phyloP scores from a whole-genome alignment of 2,888 invertebrate species.

The Lasioglossum calceatum region DNA sequence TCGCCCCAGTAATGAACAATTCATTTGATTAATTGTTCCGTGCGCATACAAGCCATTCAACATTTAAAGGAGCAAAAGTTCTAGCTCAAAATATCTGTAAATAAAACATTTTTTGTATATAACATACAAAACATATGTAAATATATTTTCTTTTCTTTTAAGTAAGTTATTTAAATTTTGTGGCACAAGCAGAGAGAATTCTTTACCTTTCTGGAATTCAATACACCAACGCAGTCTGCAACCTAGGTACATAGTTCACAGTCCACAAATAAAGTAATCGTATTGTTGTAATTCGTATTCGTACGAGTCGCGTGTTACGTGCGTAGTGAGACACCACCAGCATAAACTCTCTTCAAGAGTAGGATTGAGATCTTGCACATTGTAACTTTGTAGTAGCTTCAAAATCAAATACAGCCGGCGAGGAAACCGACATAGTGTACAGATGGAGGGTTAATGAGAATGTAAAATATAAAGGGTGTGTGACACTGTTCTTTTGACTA shows the following conservation, averaged over 20 bases:
- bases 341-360: not conserved
- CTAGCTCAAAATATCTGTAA: not conserved
- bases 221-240: not conserved
- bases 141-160: not conserved
- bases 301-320: not conserved
- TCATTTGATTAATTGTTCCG: not conserved
- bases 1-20: not conserved
- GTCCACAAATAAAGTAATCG: not conserved
- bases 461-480: not conserved
- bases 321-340: not conserved
- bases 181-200: not conserved
- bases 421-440: not conserved
- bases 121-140: not conserved
- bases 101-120: not conserved
- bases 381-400: not conserved
- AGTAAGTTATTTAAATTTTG: not conserved
- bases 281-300: not conserved
- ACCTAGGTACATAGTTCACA: not conserved
- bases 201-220: not conserved
- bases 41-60: not conserved
- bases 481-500: not conserved
- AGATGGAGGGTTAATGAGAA: not conserved
- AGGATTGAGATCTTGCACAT: not conserved
- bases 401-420: not conserved
- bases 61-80: not conserved